A percentile compares a stretch with the other conserved stretches of the same genome.
These are phyloP conservation scores for Crematogaster levior DNA, from an alignment of 2,888 invertebrate species.

Conservation along the genomic window DNA sequence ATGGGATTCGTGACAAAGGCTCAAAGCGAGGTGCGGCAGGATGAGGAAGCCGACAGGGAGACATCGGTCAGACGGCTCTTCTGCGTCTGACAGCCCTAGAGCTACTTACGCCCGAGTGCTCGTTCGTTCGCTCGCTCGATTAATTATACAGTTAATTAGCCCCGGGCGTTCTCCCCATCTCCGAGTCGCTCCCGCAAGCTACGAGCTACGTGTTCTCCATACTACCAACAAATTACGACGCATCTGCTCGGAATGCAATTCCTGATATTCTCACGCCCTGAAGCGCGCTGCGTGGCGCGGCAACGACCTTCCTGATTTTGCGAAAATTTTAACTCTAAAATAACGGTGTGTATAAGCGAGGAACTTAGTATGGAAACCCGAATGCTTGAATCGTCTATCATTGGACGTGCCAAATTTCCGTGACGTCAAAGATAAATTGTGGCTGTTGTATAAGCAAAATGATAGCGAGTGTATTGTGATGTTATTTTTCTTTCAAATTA, in stretches of 20 bases:
- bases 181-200: slow-evolving; percentile 46
- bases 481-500: slow-evolving; percentile 4
- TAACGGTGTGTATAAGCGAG: neutral
- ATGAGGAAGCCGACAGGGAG: slow-evolving; percentile 68
- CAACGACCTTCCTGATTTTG: slow-evolving; percentile 11
- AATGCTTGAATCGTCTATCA: neutral
- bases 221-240: slow-evolving; percentile 51
- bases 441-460: neutral
- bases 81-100: slow-evolving; percentile 72
- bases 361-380: neutral
- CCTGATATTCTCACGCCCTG: slow-evolving; percentile 15
- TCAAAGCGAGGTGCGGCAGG: slow-evolving; percentile 29
- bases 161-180: slow-evolving; percentile 61
- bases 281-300: neutral
- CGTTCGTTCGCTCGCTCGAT: slow-evolving; percentile 74
- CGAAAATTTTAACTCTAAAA: slow-evolving; percentile 4
- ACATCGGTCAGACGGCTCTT: slow-evolving; percentile 75
- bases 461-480: neutral
- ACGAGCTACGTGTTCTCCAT: slow-evolving; percentile 49
- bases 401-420: neutral
- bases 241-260: slow-evolving; percentile 44
- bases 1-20: slow-evolving; percentile 69
- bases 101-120: slow-evolving; percentile 73
- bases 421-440: neutral
- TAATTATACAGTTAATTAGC: slow-evolving; percentile 78